These are phyloP conservation scores for Lydus trimaculatus DNA, from an alignment of 2,888 invertebrate genomes.

Conservation along the genomic window DNA sequence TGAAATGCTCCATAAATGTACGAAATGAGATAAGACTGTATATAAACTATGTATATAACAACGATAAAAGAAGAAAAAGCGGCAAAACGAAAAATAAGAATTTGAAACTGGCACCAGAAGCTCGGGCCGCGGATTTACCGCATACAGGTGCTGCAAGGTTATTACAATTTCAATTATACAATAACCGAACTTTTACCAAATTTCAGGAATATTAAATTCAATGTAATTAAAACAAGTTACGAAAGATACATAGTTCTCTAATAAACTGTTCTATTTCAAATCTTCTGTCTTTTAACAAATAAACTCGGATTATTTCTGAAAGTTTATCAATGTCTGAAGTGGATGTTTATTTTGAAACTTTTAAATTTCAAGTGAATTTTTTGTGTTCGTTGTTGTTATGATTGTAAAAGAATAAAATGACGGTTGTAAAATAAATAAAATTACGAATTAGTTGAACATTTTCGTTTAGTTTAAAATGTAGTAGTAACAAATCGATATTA, in stretches of 20 bases:
- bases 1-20: slow-evolving; percentile 10
- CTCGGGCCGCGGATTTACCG: background rate
- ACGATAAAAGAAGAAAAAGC: background rate
- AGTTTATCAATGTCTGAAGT: background rate
- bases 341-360: background rate
- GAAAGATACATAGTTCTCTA: background rate
- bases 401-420: background rate
- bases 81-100: background rate
- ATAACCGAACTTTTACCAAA: background rate
- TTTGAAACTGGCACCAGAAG: background rate
- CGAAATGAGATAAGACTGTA: slow-evolving; percentile 13
- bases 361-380: background rate
- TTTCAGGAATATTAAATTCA: background rate
- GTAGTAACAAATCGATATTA: background rate
- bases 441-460: background rate
- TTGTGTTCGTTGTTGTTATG: background rate
- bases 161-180: slow-evolving; percentile 6
- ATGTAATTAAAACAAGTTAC: background rate
- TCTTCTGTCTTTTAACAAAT: background rate
- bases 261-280: background rate
- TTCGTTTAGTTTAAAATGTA: background rate
- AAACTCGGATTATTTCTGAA: background rate
- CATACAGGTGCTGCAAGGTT: slow-evolving; percentile 2
- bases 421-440: background rate
- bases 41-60: background rate